phyloP scores from a whole-genome alignment of 2,888 invertebrate genomes.

The Cerastis leucographa region DNA sequence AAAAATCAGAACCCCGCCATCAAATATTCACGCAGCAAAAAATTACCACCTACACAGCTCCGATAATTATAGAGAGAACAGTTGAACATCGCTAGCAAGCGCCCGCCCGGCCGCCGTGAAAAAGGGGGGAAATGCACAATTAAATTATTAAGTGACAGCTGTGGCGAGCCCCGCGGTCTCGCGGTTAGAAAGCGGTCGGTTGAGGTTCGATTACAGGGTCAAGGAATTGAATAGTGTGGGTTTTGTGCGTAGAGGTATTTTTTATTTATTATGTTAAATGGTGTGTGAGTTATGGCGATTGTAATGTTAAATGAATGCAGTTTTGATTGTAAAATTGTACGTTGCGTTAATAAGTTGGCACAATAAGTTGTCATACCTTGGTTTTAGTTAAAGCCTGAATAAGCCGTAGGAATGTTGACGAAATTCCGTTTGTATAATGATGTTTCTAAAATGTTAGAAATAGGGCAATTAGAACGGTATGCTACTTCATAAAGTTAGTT shows the following conservation, averaged over 20 bases:
- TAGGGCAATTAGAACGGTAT: background rate
- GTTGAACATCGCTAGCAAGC: constrained; percentile 51
- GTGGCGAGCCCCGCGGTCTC: constrained; percentile 67
- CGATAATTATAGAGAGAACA: constrained; percentile 45
- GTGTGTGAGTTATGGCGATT: background rate
- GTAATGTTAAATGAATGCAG: background rate
- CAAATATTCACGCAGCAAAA: constrained; percentile 48
- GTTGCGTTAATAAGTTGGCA: background rate
- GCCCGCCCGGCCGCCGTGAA: constrained; percentile 71
- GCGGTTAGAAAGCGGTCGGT: constrained; percentile 56
- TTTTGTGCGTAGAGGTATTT: constrained; percentile 21
- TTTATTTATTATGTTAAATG: constrained; percentile 8
- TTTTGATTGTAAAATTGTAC: too few species aligned
- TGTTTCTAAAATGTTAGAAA: background rate
- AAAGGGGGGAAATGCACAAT: constrained; percentile 83
- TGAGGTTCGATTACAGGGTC: constrained; percentile 64
- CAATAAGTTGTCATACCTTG: too few species aligned
- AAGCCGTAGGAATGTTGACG: background rate
- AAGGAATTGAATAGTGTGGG: constrained; percentile 7
- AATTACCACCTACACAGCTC: constrained; percentile 18
- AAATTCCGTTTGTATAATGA: background rate
- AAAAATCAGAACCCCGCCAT: constrained; percentile 26
- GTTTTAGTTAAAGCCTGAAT: background rate
- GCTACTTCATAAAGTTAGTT: background rate
- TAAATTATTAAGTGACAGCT: constrained; percentile 86